Base-by-base conservation (phyloP, 2,888 invertebrate species). In the Choristoneura rosaceana region DNA sequence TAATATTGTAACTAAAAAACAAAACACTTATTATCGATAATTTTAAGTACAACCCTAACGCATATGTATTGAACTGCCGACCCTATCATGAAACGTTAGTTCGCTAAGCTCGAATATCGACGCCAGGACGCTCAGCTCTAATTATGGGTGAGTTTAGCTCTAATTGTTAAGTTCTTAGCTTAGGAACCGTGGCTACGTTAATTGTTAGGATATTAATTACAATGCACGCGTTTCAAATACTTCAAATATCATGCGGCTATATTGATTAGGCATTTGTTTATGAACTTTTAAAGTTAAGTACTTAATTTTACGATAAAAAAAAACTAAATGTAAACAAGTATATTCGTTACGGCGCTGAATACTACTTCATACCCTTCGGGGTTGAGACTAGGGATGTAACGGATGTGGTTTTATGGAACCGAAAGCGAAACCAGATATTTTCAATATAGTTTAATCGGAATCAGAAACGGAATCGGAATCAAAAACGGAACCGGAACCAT, bases 31-130 rank as follows among this genome's bases (percentile, higher is more conserved):
- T 38, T 17, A 12, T 17, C 62, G 45, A 62, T 62, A 62, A 33
- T 4, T 8, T 0, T 17, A 5, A n/a, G 50, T 15, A 4, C 64
- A 52, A 47, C 64, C 5, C 50, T 64, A 50, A 3, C 25, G 62
- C 52, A 55, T 50, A 52, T 33, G 38, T 64, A 64, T 64, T 64
- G 64, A 64, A 64, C 50, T 64, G 50, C 50, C 64, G 62, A 64
- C 34, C 38, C 64, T 52, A 52, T 52, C 47, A 38, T 52, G 50
- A 38, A 47, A 38, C 50, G 47, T 64, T 52, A 64, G 50, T 64
- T 64, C 50, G 64, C 64, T 50, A 64, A 64, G 50, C 64, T 25
- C 45, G 45, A 62, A 62, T 62, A 62, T 62, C 62, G 62, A 33
- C 45, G 45, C 17, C 61, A 17, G 43, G 34, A 52, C 64, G 34